Evolutionary conservation across 2,888 invertebrate genomes (phyloP).

Genomic region (Caenorhabditis sp.): DNA sequence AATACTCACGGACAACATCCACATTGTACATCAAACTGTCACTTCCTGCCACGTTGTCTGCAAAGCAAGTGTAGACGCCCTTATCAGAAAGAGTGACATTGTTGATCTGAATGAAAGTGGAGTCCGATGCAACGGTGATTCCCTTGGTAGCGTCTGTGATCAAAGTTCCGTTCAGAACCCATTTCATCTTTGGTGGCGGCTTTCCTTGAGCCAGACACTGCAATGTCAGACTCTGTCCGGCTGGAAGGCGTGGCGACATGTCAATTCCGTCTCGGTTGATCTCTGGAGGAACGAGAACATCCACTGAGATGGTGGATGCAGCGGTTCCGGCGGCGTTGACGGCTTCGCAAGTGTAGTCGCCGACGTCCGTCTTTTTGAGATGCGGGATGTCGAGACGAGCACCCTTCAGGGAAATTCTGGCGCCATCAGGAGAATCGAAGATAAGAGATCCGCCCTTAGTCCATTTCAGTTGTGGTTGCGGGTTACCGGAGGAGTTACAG

Average conservation of each 20-base stretch:
- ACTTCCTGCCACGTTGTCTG: conserved; percentile 80
- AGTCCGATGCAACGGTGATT: conserved; percentile 63
- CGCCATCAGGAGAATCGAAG: conserved; percentile 76
- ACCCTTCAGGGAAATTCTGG: conserved; percentile 70
- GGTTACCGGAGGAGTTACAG: conserved; percentile 80
- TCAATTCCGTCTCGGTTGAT: conserved; percentile 77
- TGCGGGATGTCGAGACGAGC: conserved; percentile 76
- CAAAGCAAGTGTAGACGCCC: conserved; percentile 80
- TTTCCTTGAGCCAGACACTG: conserved; percentile 82
- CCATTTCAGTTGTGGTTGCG: conserved; percentile 79
- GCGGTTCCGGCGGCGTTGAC: conserved; percentile 82
- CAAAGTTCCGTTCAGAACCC: conserved; percentile 79
- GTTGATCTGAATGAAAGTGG: conserved; percentile 65
- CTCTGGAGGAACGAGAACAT: conserved; percentile 82
- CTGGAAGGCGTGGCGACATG: conserved; percentile 79
- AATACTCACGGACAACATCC: conserved; percentile 75
- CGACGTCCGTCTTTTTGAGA: conserved; percentile 81
- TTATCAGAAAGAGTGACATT: conserved; percentile 78
- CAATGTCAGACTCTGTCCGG: conserved; percentile 82
- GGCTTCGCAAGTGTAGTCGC: conserved; percentile 83
- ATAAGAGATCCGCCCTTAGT: conserved; percentile 82
- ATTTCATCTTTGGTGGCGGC: conserved; percentile 82
- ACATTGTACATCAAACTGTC: conserved; percentile 78
- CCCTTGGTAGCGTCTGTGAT: conserved; percentile 19
- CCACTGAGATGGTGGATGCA: conserved; percentile 82